phyloP scores from a whole-genome alignment of 2,797 vertebrate species.

The Lophotriccus pileatus region DNA sequence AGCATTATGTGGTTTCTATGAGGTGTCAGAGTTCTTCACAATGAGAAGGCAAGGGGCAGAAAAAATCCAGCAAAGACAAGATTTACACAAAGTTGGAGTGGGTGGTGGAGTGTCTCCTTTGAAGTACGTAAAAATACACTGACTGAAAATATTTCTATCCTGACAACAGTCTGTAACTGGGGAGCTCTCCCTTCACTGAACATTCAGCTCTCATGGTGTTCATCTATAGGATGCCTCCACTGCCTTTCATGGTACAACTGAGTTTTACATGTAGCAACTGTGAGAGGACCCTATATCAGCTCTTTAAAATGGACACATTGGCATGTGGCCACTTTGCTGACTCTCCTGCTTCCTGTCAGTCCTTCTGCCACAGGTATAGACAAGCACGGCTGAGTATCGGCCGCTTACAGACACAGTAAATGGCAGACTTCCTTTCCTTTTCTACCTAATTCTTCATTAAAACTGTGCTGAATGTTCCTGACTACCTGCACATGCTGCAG shows the following conservation, averaged over 20 bases:
- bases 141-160: background rate
- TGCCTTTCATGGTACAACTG: background rate
- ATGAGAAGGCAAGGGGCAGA: slow-evolving; percentile 30
- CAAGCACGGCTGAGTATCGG: rapidly evolving
- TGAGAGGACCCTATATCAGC: background rate
- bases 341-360: background rate
- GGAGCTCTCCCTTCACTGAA: background rate
- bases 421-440: background rate
- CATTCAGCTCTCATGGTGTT: background rate
- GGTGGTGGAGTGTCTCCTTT: background rate
- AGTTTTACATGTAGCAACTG: background rate
- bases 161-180: background rate
- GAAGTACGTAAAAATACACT: background rate
- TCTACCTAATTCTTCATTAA: background rate
- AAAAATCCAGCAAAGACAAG: slow-evolving; percentile 11
- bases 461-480: background rate
- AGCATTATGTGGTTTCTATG: background rate
- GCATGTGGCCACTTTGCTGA: background rate
- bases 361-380: background rate
- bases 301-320: background rate
- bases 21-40: slow-evolving; percentile 25
- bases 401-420: rapidly evolving
- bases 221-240: background rate
- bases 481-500: background rate
- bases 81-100: slow-evolving; percentile 27